Percentiles rank a stretch among this genome's conserved stretches.
Conservation (phyloP, 2,797 vertebrate species). For the Anabas testudineus region DNA sequence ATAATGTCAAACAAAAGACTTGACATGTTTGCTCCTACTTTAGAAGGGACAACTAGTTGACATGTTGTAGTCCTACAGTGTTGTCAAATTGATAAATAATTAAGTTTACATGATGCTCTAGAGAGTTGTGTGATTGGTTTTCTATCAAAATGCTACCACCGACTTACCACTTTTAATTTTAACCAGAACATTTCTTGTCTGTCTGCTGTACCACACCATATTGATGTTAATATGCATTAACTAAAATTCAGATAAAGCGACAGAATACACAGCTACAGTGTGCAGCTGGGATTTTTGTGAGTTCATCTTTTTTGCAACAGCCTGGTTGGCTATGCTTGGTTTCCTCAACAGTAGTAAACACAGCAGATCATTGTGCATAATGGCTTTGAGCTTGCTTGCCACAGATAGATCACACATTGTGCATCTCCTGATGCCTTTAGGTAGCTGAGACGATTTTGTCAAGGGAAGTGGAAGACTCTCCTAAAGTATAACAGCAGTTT, state of each 20-base stretch:
- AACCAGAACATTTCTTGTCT: too few species aligned
- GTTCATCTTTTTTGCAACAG: not conserved
- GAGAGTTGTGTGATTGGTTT: not conserved
- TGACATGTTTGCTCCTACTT: conserved; percentile 21
- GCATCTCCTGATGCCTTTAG: conserved; percentile 30
- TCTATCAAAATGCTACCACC: too few species aligned
- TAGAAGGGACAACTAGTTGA: conserved; percentile 16
- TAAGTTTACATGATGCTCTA: not conserved
- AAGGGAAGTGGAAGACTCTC: conserved; percentile 10
- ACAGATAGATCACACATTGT: conserved; percentile 28
- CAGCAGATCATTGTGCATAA: conserved; percentile 13
- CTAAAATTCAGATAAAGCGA: conserved; percentile 2
- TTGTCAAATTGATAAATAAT: conserved; percentile 2
- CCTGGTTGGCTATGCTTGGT: conserved; percentile 6
- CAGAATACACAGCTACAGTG: not conserved
- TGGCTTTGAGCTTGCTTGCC: conserved; percentile 28
- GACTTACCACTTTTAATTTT: not conserved
- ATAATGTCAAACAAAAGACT: not conserved
- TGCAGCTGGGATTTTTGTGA: not conserved
- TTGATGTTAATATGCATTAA: not conserved
- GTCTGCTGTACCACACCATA: too few species aligned
- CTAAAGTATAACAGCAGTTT: conserved; percentile 15
- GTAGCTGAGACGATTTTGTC: conserved; percentile 36
- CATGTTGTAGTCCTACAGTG: not conserved
- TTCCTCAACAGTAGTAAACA: conserved; percentile 38